Evolutionary conservation across 1,140 invertebrate genomes (phyloP).

Genomic region (Mercenaria mercenaria): DNA sequence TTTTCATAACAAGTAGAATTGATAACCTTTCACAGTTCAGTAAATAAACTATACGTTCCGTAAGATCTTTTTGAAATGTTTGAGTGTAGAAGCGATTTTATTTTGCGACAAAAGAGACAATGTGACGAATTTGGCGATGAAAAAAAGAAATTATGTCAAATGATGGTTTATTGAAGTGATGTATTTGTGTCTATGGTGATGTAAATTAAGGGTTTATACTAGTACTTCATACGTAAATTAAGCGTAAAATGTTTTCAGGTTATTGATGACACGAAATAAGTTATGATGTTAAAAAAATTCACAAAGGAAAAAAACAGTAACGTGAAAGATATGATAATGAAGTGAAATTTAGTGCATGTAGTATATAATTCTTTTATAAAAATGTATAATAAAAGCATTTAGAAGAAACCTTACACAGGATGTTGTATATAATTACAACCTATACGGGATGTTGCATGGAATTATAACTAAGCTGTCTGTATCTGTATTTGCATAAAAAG

Average conservation of each 20-base stretch:
- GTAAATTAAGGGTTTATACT: background rate
- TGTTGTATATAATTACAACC: no score
- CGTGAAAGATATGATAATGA: no score
- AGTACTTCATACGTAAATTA: no score
- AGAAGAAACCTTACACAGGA: no score
- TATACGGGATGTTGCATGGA: no score
- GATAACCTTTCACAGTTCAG: constrained; percentile 7
- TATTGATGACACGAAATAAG: background rate
- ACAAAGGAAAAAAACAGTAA: background rate
- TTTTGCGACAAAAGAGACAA: background rate
- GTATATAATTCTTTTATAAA: no score
- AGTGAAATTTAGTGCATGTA: no score
- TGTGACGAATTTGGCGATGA: background rate
- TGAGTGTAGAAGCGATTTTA: no score
- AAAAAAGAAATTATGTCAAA: background rate
- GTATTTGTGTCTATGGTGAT: background rate
- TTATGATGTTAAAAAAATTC: background rate
- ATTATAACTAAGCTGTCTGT: no score
- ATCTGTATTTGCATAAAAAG: no score
- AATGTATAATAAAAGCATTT: no score
- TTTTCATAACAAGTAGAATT: background rate
- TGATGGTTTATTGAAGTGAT: background rate
- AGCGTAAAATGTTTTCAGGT: no score
- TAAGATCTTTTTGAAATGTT: background rate
- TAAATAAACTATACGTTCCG: background rate